Evolutionary conservation across 2,888 invertebrate genomes (phyloP), one percentile per base, ranked within the genome.

Genomic region (Cosmia pyralina): DNA sequence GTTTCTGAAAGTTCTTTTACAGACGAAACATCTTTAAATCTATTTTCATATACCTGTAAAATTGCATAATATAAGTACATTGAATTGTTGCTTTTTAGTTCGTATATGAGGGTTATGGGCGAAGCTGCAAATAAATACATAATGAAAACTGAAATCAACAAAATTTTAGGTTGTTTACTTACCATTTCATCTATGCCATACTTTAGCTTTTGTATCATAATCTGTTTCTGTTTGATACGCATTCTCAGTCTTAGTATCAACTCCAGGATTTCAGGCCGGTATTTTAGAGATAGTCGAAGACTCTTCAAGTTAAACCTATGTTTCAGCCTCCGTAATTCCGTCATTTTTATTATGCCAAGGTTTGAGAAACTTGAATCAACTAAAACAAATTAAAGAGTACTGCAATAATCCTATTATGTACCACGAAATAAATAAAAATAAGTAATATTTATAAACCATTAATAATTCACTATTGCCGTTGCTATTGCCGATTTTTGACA

Each of bases 221-320:
- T 95, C 50, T 96, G 96, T 87, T 97, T 97, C 85, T 94, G 95
- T 69, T 93, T 94, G 58, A 97, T 96, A 75, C 94, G 94, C 50
- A 94, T 94, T 75, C 97, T 96, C 89, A 97, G 95, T 87, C 96
- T 96, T 58, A 96, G 88, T 83, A 98, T 96, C 72, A 97, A 96
- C 80, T 94, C 94, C 52, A 97, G 82, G 22, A 97, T 95, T 84
- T 97, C 96, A 15, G 97, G 97, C 77, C 97, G 95, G 81, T 97
- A 96, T 85, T 93, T 93, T 48, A 97, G 88, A 76, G 95, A 94
- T 46, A 93, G 77, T 6, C 93, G 91, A 58, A 96, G 89, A 65
- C 81, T 90, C 84, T 88, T 89, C 69, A 91, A 81, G 70, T 83
- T 90, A 50, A 90, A 90, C 6, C 75, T 82, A 75, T 60, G 74